phyloP scores from a whole-genome alignment of 2,113 vertebrate species.

The Ariopsis seemanni region DNA sequence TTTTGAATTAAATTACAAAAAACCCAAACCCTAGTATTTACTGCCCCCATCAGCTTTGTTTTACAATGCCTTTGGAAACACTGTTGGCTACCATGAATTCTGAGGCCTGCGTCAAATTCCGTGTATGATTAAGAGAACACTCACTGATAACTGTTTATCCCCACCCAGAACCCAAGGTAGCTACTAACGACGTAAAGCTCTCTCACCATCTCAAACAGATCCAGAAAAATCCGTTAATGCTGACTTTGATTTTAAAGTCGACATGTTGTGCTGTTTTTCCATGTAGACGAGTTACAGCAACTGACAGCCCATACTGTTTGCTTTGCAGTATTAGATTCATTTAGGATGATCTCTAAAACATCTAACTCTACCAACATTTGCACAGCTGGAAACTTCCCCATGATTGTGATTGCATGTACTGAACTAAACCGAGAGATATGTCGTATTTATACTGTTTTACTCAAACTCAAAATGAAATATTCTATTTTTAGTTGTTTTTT shows the following conservation, averaged over 20 bases:
- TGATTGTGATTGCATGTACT: too few species aligned
- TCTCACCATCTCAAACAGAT: neutral
- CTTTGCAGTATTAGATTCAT: neutral
- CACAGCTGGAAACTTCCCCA: neutral
- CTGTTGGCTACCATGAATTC: neutral
- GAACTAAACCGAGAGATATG: too few species aligned
- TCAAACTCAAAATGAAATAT: too few species aligned
- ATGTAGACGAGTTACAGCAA: neutral
- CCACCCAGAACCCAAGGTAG: neutral
- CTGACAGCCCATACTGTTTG: neutral
- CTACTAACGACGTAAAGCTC: neutral
- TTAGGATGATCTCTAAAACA: neutral
- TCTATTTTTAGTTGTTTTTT: too few species aligned
- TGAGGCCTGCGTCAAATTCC: neutral
- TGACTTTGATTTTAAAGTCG: neutral
- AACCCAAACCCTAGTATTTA: too few species aligned
- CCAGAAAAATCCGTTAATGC: neutral
- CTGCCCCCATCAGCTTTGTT: neutral
- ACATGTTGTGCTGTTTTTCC: neutral
- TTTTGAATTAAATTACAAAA: too few species aligned
- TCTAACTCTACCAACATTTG: neutral
- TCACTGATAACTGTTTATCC: neutral
- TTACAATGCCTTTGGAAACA: neutral
- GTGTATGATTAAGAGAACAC: neutral
- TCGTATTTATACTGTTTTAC: too few species aligned